phyloP scores from a whole-genome alignment of 2,113 vertebrate genomes.

The Podarcis muralis region DNA sequence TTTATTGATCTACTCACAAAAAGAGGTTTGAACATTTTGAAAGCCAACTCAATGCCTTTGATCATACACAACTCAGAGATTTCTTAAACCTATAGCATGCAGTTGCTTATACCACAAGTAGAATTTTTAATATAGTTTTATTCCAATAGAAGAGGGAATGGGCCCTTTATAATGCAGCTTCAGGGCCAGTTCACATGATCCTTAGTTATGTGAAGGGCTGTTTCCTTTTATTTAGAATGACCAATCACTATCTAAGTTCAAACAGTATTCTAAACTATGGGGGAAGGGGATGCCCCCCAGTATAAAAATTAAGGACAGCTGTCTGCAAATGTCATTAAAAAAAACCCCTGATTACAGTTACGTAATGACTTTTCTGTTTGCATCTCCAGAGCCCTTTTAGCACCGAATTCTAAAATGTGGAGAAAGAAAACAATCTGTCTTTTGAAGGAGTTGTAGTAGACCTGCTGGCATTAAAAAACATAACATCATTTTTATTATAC shows the following conservation, averaged over 20 bases:
- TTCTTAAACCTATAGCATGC: not conserved
- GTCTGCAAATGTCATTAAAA: not conserved
- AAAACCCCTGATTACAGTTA: not conserved
- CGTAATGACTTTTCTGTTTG: not conserved
- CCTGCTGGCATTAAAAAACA: not conserved
- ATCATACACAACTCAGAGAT: not conserved
- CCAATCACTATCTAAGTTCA: not conserved
- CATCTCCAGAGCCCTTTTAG: not conserved
- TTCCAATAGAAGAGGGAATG: not conserved
- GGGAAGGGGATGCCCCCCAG: not conserved
- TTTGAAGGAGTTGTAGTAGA: not conserved
- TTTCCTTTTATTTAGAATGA: not conserved
- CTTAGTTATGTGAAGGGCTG: not conserved
- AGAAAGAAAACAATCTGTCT: not conserved
- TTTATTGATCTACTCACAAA: conserved; percentile 36
- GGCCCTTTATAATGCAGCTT: not conserved
- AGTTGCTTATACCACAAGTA: conserved; percentile 6
- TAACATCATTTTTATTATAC: not conserved
- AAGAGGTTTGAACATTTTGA: conserved; percentile 25
- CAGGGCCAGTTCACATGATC: not conserved
- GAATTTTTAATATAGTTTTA: not conserved
- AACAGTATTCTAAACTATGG: not conserved
- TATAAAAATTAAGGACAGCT: not conserved
- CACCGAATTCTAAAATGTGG: not conserved
- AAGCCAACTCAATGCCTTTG: conserved; percentile 20